phyloP scores from a whole-genome alignment of 2,888 invertebrate genomes.

The Serripes groenlandicus region DNA sequence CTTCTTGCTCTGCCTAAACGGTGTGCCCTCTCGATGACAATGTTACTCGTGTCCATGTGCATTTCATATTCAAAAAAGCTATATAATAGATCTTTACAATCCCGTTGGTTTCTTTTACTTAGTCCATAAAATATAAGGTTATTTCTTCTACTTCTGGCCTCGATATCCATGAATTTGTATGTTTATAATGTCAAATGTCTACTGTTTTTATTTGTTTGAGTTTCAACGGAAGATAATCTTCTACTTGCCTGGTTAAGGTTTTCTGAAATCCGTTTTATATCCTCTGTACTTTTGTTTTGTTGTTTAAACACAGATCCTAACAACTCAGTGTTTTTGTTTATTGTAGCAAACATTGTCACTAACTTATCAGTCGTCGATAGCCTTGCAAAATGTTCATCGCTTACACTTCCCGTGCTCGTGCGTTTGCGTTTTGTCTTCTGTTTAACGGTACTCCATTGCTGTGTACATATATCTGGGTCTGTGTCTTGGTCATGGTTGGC shows the following conservation, averaged over 20 bases:
- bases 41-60: background rate
- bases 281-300: no score
- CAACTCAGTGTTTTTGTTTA: no score
- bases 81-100: background rate
- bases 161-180: background rate
- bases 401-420: background rate
- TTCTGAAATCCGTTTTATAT: no score
- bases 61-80: conserved; percentile 8
- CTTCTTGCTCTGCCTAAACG: background rate
- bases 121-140: conserved; percentile 11
- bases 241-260: no score
- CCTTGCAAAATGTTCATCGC: no score
- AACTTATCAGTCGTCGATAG: no score
- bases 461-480: background rate
- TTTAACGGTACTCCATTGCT: background rate
- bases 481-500: background rate
- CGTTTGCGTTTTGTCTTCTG: background rate
- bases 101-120: background rate
- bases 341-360: background rate
- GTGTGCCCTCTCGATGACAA: conserved; percentile 18
- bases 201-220: background rate
- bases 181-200: background rate
- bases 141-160: conserved; percentile 13
- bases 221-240: background rate
- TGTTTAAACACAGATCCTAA: no score